Conservation (phyloP, 2,888 invertebrate genomes). For the Tanypteryx hageni region DNA sequence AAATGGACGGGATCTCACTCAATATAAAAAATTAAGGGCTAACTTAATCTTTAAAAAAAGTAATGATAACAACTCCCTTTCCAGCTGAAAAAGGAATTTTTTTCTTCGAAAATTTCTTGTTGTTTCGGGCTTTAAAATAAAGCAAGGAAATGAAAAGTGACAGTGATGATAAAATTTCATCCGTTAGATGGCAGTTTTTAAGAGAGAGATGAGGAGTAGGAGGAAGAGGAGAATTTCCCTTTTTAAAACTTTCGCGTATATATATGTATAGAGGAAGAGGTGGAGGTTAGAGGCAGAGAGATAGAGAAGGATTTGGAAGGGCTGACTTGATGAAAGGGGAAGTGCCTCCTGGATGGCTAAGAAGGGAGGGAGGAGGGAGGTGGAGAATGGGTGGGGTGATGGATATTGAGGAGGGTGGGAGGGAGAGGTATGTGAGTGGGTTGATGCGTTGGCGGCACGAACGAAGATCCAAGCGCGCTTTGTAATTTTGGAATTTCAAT, state of each 20-base stretch:
- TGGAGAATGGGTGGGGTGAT: not conserved
- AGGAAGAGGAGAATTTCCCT: not conserved
- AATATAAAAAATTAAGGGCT: no score
- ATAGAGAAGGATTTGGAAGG: not conserved
- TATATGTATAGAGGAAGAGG: no score
- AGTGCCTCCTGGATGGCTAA: not conserved
- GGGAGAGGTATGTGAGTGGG: not conserved
- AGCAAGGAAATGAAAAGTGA: not conserved
- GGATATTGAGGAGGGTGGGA: not conserved
- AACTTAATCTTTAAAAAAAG: no score
- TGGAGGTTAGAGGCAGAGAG: not conserved
- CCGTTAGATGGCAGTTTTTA: not conserved
- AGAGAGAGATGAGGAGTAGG: not conserved
- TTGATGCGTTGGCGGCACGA: not conserved
- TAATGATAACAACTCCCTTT: no score
- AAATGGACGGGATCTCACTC: no score
- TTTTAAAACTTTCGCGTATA: no score
- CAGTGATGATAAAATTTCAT: not conserved
- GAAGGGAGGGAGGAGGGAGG: not conserved
- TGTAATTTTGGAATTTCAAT: slow-evolving; percentile 13
- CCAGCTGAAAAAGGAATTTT: no score
- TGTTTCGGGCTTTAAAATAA: no score
- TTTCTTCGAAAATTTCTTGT: no score
- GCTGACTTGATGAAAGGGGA: not conserved
- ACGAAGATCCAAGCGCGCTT: not conserved